Evolutionary conservation across 2,888 invertebrate species (phyloP).

Genomic region (Geotrupes spiniger): DNA sequence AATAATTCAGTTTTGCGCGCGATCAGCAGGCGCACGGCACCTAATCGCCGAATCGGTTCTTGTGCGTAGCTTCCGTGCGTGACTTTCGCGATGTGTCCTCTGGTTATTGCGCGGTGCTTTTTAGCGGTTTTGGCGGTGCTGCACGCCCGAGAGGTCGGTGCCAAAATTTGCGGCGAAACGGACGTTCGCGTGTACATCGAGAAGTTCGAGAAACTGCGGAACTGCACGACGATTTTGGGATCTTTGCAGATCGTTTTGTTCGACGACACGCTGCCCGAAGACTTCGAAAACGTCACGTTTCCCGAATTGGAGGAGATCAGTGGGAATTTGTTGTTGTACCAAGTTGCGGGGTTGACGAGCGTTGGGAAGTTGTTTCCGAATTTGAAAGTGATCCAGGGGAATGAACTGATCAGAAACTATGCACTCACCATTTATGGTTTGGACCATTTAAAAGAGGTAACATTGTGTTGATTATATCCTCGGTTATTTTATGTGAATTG

Average conservation of each 20-base stretch:
- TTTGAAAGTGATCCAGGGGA: conserved; percentile 79
- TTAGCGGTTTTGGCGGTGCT: too few relatives aligned
- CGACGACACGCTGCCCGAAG: conserved; percentile 46
- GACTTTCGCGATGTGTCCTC: too few relatives aligned
- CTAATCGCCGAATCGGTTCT: too few relatives aligned
- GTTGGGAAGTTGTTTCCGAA: conserved; percentile 77
- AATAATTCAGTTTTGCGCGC: too few relatives aligned
- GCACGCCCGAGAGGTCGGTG: too few relatives aligned
- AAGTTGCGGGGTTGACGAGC: conserved; percentile 65
- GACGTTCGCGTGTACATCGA: too few relatives aligned
- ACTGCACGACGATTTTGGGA: conserved; percentile 78
- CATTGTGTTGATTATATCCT: too few relatives aligned
- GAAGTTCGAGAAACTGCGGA: conserved; percentile 35
- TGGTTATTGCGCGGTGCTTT: too few relatives aligned
- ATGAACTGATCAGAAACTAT: conserved; percentile 70
- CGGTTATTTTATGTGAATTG: too few relatives aligned
- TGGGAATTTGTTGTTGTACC: conserved; percentile 73
- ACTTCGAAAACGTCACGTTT: conserved; percentile 51
- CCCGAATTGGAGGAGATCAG: conserved; percentile 79
- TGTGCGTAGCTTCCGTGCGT: too few relatives aligned
- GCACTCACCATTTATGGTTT: conserved; percentile 67
- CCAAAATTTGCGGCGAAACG: too few relatives aligned
- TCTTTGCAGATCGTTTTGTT: conserved; percentile 70
- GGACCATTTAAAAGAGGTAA: conserved; percentile 17
- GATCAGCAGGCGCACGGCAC: too few relatives aligned